Conservation (phyloP, 2,113 vertebrate genomes). For the Odobenus rosmarus region DNA sequence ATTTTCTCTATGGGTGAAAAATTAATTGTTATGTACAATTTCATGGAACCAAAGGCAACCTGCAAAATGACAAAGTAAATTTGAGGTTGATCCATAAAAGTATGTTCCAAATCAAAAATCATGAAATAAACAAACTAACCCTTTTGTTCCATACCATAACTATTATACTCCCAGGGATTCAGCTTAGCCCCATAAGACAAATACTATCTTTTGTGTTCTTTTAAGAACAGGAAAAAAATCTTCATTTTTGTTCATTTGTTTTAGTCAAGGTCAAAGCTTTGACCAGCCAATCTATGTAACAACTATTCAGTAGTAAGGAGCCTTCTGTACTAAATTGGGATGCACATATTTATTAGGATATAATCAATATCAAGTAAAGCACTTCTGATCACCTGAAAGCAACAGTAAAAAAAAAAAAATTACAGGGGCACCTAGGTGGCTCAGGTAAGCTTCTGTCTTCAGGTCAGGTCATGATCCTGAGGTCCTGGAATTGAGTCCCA, state of each 20-base stretch:
- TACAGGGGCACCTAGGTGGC: neutral
- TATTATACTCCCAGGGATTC: neutral
- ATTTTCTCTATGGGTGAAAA: neutral
- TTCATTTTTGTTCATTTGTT: neutral
- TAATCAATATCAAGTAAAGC: neutral
- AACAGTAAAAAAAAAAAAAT: constrained; percentile 14
- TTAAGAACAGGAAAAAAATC: neutral
- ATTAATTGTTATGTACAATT: constrained; percentile 3
- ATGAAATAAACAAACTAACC: constrained; percentile 18
- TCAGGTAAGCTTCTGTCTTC: neutral
- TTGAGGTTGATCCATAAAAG: neutral
- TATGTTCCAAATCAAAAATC: neutral
- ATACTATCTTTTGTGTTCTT: neutral
- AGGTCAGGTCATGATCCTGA: neutral
- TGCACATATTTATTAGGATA: neutral
- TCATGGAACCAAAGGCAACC: neutral
- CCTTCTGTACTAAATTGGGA: neutral
- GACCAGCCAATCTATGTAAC: neutral
- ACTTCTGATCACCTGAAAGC: neutral
- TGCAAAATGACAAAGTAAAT: neutral
- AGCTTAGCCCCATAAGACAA: neutral
- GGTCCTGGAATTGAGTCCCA: neutral
- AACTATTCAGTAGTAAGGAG: neutral
- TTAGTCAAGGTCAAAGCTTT: constrained; percentile 15
- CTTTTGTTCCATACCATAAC: neutral